Evolutionary conservation across 1,140 invertebrate species (phyloP), one percentile per base, ranked within the genome.

Genomic region (Bombus soroeensis): DNA sequence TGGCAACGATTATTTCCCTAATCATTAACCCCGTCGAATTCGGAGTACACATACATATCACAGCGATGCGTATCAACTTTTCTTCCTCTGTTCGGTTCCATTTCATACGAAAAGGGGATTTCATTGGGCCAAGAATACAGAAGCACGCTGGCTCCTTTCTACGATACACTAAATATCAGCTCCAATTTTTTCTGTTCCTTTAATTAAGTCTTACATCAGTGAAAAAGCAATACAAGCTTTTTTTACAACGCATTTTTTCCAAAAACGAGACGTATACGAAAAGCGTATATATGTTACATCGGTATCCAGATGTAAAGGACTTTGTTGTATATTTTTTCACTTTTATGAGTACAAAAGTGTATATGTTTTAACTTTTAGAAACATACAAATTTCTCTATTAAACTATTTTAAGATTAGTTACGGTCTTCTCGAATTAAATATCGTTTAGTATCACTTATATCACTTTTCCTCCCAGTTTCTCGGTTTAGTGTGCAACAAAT

Each of bases 1-100:
- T 66, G 68, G 28, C 41, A 43, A 32, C 43, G 43, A 87, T 88
- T 53, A 39, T 81, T 85, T 85, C 47, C 59, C 0, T 18, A 18
- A 47, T 1, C 15, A 15, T 37, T 83, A 78, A 87, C 43, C 15
- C 43, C 13, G 13, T 53, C 64, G 25, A 39, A 39, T 64, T n/a
- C 32, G 25, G 8, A 8, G 12, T 62, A n/a, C 28, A 12, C 22
- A 1, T n/a, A 18, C 53, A 53, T 43, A 47, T 53, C 53, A 37
- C 77, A 79, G 12, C 13, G 41, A 43, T 9, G 3, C 32, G n/a
- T 43, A 80, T 83, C 79, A 43, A 43, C 39, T 78, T 74, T 72
- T 74, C 13, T 47, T 72, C 62, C 4, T 8, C 39, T 64, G 71
- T 86, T 76, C 47, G 34, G 32, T 22, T 86, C 43, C 53, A 28